Conservation (phyloP, 2,113 vertebrate species). For the Hipposideros armiger region DNA sequence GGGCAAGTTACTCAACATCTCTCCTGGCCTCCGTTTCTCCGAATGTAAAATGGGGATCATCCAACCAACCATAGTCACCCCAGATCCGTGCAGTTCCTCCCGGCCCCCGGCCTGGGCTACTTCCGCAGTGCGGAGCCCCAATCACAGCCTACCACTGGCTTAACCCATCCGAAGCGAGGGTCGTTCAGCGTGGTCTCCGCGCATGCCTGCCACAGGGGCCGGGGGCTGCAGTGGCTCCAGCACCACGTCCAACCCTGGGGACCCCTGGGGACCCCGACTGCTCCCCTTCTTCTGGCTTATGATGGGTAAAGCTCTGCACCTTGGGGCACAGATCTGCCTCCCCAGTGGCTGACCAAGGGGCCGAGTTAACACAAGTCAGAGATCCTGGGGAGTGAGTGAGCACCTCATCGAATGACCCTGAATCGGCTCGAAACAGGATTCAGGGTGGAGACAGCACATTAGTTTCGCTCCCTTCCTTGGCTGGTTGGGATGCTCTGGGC, state of each 20-base stretch:
- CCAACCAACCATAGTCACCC: background rate
- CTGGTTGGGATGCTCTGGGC: background rate
- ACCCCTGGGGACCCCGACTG: no score
- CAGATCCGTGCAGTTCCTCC: background rate
- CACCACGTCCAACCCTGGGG: background rate
- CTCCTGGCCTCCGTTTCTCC: background rate
- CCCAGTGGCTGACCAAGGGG: background rate
- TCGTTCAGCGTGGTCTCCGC: background rate
- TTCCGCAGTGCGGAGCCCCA: background rate
- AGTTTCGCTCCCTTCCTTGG: background rate
- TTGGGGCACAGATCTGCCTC: background rate
- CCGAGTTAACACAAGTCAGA: background rate
- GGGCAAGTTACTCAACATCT: background rate
- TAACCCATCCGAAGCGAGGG: background rate
- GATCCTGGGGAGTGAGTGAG: no score
- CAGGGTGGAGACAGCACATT: background rate
- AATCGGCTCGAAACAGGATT: background rate
- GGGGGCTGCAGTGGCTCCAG: background rate
- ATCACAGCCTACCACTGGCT: accelerated
- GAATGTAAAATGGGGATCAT: background rate
- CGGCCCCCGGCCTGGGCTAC: background rate
- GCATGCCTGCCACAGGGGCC: accelerated
- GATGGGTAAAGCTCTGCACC: background rate
- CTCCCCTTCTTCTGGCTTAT: background rate
- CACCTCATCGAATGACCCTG: no score